Conservation (phyloP, 2,888 invertebrate genomes). For the Brachypalpus laphriformis region DNA sequence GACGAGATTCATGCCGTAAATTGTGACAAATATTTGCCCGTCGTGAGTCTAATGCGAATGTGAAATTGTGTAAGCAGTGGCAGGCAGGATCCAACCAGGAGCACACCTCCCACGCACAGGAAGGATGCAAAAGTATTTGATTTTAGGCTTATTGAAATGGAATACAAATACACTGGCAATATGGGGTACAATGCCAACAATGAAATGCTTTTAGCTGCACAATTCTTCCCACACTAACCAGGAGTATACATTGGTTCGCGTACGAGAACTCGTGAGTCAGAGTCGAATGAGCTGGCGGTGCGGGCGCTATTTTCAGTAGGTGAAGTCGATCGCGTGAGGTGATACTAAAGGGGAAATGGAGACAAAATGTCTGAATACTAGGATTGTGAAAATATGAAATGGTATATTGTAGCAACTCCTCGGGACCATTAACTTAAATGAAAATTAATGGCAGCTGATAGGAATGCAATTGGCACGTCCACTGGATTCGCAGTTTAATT, state of each 20-base stretch:
- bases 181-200: conserved; percentile 5
- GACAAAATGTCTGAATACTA: background rate
- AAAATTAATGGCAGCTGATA: conserved; percentile 39
- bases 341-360: background rate
- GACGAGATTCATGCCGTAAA: conserved; percentile 31
- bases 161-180: conserved; percentile 28
- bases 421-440: conserved; percentile 39
- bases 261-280: background rate
- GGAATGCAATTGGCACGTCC: background rate
- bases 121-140: conserved; percentile 36
- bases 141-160: conserved; percentile 50
- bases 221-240: background rate
- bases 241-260: background rate
- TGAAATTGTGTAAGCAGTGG: conserved; percentile 34
- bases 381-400: background rate
- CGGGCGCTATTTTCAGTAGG: background rate
- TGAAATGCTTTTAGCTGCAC: conserved; percentile 32
- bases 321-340: background rate
- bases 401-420: conserved; percentile 4
- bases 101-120: background rate
- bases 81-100: background rate
- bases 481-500: conserved; percentile 11
- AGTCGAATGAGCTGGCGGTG: too few species aligned
- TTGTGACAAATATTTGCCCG: conserved; percentile 52
- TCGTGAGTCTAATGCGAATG: conserved; percentile 42